Evolutionary conservation across 64 coral and sea anemone genomes (phyloP).

Genomic region (Montipora sp.): DNA sequence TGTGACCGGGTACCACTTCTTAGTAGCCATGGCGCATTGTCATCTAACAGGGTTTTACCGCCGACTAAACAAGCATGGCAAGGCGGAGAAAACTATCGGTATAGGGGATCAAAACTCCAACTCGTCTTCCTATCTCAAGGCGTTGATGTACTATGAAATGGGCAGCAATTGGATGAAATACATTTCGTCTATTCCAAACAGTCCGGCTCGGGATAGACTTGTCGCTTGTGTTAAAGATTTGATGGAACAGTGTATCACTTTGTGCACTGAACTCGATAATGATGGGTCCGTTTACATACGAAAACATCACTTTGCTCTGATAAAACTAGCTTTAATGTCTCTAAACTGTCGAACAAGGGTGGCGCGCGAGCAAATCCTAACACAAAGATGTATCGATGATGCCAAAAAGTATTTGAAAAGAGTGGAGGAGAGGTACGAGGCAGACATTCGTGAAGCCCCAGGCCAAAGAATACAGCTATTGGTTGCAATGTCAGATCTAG

Average conservation of each 20-base stretch:
- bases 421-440: conserved; percentile 24
- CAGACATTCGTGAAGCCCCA: conserved; percentile 4
- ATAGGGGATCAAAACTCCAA: conserved; percentile 5
- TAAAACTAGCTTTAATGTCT: conserved; percentile 57
- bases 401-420: conserved; percentile 45
- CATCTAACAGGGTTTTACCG: conserved; percentile 67
- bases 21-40: conserved; percentile 1
- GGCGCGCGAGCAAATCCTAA: conserved; percentile 30
- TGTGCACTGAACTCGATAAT: conserved; percentile 39
- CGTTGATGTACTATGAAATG: conserved; percentile 55
- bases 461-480: conserved; percentile 56
- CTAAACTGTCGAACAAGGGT: conserved; percentile 68
- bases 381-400: conserved; percentile 24
- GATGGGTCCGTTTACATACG: conserved; percentile 46
- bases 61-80: conserved; percentile 36
- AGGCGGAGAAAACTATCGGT: conserved; percentile 8
- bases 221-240: conserved; percentile 22
- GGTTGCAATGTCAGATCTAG: conserved; percentile 43
- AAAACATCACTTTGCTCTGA: conserved; percentile 55
- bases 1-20: not conserved
- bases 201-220: not conserved
- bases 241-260: conserved; percentile 39
- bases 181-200: not conserved
- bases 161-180: conserved; percentile 57
- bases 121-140: conserved; percentile 29